phyloP scores from a whole-genome alignment of 2,888 invertebrate genomes.

The Eupsilia transversa region DNA sequence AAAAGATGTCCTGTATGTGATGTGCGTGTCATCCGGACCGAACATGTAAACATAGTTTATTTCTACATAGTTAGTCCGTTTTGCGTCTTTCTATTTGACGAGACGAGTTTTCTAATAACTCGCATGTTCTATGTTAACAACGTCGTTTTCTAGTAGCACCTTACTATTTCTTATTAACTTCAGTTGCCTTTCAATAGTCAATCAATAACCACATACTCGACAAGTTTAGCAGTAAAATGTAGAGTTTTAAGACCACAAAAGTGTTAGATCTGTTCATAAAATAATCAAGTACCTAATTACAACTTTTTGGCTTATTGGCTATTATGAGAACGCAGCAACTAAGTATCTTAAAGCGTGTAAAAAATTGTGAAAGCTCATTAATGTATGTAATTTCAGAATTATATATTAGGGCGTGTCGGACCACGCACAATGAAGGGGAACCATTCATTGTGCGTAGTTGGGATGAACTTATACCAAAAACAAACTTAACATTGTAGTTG shows the following conservation, averaged over 20 bases:
- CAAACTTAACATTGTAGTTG: no score
- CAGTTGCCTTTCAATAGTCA: background rate
- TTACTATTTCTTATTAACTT: constrained; percentile 8
- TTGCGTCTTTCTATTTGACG: constrained; percentile 8
- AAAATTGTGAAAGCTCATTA: background rate
- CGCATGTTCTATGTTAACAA: background rate
- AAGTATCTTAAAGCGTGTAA: background rate
- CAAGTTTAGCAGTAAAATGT: constrained; percentile 14
- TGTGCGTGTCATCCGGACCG: background rate
- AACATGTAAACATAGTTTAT: background rate
- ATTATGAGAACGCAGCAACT: background rate
- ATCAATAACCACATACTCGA: background rate
- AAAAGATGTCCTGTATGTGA: no score
- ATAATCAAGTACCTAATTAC: background rate
- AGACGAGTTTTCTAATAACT: background rate
- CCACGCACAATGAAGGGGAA: no score
- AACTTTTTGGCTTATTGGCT: background rate
- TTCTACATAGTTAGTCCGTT: background rate
- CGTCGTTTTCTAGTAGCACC: background rate
- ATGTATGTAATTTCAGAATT: background rate
- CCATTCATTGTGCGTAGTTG: no score
- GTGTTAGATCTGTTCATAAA: background rate
- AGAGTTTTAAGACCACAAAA: background rate
- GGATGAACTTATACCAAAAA: no score
- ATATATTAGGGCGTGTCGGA: no score